phyloP scores from a whole-genome alignment of 2,888 invertebrate species.

The Drosophila bunnanda region DNA sequence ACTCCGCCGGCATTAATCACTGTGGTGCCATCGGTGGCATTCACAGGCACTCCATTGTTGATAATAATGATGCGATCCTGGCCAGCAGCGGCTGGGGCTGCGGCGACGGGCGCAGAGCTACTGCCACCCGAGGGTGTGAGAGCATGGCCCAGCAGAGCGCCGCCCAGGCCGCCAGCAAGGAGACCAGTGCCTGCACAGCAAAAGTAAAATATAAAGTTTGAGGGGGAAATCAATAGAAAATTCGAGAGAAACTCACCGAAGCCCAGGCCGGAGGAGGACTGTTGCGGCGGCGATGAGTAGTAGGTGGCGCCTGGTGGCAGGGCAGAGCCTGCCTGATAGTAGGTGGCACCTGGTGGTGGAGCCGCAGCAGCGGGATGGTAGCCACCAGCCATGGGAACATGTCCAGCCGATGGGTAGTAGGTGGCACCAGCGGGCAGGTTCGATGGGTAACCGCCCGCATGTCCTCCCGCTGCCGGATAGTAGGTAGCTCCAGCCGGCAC shows the following conservation, averaged over 20 bases:
- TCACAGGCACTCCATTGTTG: constrained; percentile 82
- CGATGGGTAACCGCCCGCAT: constrained; percentile 60
- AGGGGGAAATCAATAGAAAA: neutral
- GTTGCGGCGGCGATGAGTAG: constrained; percentile 77
- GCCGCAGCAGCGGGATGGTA: constrained; percentile 70
- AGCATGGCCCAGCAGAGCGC: constrained; percentile 82
- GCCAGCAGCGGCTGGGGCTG: constrained; percentile 68
- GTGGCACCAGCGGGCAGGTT: constrained; percentile 67
- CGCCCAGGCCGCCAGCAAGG: constrained; percentile 82
- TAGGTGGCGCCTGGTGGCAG: constrained; percentile 78
- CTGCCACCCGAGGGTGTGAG: constrained; percentile 81
- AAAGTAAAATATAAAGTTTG: neutral
- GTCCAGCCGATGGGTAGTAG: constrained; percentile 65
- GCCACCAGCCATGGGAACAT: constrained; percentile 41
- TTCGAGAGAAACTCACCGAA: constrained; percentile 73
- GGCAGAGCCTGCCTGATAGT: constrained; percentile 67
- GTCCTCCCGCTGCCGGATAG: constrained; percentile 59
- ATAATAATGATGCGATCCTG: constrained; percentile 83
- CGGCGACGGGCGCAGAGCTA: constrained; percentile 65
- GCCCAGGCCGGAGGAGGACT: constrained; percentile 83
- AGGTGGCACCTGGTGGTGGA: constrained; percentile 77
- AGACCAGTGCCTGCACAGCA: constrained; percentile 80
- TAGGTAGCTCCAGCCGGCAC: constrained; percentile 66
- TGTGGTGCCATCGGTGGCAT: constrained; percentile 65
- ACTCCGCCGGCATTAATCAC: constrained; percentile 55